Evolutionary conservation across 2,113 vertebrate species (phyloP).

Genomic region (Vanacampus margaritifer): DNA sequence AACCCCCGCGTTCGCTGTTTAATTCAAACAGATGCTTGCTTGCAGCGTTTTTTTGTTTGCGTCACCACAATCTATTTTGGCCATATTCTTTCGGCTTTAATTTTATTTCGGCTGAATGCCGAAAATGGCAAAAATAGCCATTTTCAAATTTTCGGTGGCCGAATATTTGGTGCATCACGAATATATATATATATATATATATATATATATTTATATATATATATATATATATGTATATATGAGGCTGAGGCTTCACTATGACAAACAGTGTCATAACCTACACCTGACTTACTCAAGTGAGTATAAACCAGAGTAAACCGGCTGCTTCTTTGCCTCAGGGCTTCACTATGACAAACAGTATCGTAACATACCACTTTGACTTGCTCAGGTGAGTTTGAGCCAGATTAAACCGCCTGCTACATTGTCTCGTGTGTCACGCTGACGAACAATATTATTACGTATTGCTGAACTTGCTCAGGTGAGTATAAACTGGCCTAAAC

Average conservation of each 20-base stretch:
- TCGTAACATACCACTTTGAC: not conserved
- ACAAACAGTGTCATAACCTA: not conserved
- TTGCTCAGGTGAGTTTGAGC: not conserved
- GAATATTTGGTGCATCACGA: too few relatives aligned
- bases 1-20: too few relatives aligned
- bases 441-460: not conserved
- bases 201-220: too few relatives aligned
- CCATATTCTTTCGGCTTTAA: too few relatives aligned
- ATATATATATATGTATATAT: too few relatives aligned
- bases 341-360: not conserved
- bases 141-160: too few relatives aligned
- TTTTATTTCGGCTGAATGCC: too few relatives aligned
- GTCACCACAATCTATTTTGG: too few relatives aligned
- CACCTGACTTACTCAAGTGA: not conserved
- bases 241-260: not conserved
- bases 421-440: not conserved
- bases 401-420: not conserved
- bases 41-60: too few relatives aligned
- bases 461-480: not conserved
- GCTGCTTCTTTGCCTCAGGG: not conserved
- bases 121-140: too few relatives aligned
- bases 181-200: too few relatives aligned
- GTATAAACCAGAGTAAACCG: not conserved
- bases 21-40: too few relatives aligned
- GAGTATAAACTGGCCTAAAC: not conserved